phyloP scores from a whole-genome alignment of 2,888 invertebrate species.

The Cerastoderma edule region DNA sequence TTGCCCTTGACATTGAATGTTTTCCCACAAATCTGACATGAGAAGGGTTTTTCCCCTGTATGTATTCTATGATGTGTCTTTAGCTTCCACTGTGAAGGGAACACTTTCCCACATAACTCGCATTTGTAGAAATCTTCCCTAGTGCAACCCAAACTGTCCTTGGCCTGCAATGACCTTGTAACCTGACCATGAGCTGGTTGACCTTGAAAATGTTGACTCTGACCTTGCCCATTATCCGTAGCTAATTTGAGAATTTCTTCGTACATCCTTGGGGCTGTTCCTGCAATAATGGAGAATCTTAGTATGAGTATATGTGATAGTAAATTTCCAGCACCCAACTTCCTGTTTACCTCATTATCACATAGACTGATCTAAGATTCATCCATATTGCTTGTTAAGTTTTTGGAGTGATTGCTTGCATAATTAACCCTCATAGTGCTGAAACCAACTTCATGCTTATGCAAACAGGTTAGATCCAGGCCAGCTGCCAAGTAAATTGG shows the following conservation, averaged over 20 bases:
- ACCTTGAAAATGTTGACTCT: constrained; percentile 1
- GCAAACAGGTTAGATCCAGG: too few species aligned
- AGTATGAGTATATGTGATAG: not conserved
- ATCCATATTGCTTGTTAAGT: not conserved
- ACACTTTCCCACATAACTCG: constrained; percentile 27
- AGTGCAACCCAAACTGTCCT: not conserved
- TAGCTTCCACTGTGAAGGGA: constrained; percentile 34
- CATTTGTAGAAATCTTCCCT: constrained; percentile 6
- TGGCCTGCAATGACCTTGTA: not conserved
- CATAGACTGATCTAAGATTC: too few species aligned
- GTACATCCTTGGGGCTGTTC: not conserved
- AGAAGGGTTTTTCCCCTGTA: constrained; percentile 41
- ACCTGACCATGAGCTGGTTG: constrained; percentile 10
- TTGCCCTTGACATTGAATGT: constrained; percentile 38
- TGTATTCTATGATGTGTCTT: constrained; percentile 36
- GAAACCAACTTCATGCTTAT: too few species aligned
- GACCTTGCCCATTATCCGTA: not conserved
- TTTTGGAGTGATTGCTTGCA: too few species aligned
- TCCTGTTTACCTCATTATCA: too few species aligned
- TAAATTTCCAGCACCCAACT: too few species aligned
- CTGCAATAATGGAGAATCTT: not conserved
- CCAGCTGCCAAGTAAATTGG: too few species aligned
- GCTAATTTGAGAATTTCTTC: not conserved
- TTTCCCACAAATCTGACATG: constrained; percentile 31
- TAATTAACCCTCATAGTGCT: too few species aligned